Base-by-base conservation (phyloP, 2,888 invertebrate species). In the Nipponacmea schrenckii region DNA sequence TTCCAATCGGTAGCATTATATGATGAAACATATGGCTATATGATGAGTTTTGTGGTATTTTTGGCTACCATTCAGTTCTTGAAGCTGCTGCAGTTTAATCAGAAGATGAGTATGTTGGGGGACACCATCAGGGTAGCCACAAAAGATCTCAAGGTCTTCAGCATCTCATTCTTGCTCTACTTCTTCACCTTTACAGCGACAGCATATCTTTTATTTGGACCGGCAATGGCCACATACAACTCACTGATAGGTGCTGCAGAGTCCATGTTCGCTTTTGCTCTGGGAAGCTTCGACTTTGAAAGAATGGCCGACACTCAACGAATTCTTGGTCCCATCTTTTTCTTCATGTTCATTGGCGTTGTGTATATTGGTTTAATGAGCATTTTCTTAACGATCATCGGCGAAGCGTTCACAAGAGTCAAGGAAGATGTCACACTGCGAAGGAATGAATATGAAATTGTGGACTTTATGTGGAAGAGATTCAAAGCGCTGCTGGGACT, bases 11-110 rank as follows among this genome's bases (percentile, higher is more conserved):
- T 90, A 14, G 89, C 89, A 1, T 79, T 85, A 48, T 88, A 90
- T 74, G 90, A 91, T 75, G 89, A 90, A 75, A 78, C 87, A 15
- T 91, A 90, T 81, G 89, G 89, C 39, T 90, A 89, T 76, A 81
- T 90, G 73, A 84, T 90, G 71, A 89, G 89, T 10, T 84, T 87
- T 65, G 89, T 90, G 4, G 90, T 90, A 46, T 91, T 91, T 83
- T 84, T 90, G 64, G 89, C 90, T 45, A 90, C 90, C 15, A 83
- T 91, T 71, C 91, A 91, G 82, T 90, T 91, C 85, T 89, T 90
- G 71, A 90, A 90, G 80, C 84, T 91, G 62, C 85, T 91, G 64
- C 86, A 90, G 80, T 91, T 91, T 85, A 91, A 91, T 84, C 85
- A 88, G 73, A 87, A 90, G 71, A 90, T 91, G 85, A 87, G 88